phyloP scores from a whole-genome alignment of 2,888 invertebrate species.

The Drosophila hamatofila region DNA sequence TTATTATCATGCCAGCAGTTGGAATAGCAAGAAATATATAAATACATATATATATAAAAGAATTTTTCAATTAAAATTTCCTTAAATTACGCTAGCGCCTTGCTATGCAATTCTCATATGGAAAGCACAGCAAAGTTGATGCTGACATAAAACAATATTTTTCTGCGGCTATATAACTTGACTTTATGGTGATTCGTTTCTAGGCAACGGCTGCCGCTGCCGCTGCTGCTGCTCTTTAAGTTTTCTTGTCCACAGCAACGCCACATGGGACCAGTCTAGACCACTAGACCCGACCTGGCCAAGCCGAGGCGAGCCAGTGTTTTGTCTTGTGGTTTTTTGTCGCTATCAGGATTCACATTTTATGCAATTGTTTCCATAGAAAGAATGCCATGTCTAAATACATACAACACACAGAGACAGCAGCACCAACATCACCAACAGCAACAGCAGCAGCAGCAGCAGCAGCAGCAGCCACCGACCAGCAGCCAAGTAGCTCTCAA shows the following conservation, averaged over 20 bases:
- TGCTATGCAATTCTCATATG: slow-evolving; percentile 17
- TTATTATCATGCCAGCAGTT: neutral
- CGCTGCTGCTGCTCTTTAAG: slow-evolving; percentile 9
- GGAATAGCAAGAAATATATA: neutral
- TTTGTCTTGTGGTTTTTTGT: slow-evolving; percentile 60
- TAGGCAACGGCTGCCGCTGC: slow-evolving; percentile 5
- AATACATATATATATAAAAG: neutral
- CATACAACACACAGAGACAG: slow-evolving; percentile 31
- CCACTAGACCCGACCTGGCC: slow-evolving; percentile 3
- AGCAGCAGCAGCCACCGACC: slow-evolving; percentile 25
- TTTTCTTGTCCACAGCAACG: slow-evolving; percentile 43
- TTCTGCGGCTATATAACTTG: slow-evolving; percentile 33
- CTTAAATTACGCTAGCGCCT: neutral
- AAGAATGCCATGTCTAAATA: slow-evolving; percentile 68
- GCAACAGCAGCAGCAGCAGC: neutral
- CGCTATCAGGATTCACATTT: slow-evolving; percentile 80
- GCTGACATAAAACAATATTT: slow-evolving; percentile 29
- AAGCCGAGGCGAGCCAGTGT: slow-evolving; percentile 24
- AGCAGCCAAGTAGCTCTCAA: slow-evolving; percentile 55
- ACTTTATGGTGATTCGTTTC: slow-evolving; percentile 48
- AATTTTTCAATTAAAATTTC: neutral
- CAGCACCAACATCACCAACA: slow-evolving; percentile 8
- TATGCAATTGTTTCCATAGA: slow-evolving; percentile 72
- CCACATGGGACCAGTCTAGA: slow-evolving; percentile 51
- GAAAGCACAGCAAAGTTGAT: neutral